Base-by-base conservation (phyloP, 2,113 vertebrate genomes). In the Gopherus evgoodei region DNA sequence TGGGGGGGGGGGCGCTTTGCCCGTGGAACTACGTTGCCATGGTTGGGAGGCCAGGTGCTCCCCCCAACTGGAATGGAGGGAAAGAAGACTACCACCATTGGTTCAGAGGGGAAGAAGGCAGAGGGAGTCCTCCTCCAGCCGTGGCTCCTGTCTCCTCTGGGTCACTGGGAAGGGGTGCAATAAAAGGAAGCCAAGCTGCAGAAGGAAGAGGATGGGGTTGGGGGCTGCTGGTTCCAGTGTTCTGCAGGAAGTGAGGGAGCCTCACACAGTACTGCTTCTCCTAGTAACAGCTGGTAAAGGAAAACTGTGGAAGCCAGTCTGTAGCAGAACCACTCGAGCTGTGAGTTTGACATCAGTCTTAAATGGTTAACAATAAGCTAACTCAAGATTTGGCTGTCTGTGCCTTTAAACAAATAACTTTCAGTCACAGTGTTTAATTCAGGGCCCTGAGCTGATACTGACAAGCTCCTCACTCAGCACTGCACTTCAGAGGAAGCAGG, bases 1-100 rank as follows among this genome's bases (percentile, higher is more conserved):
- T 8, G 16, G 6, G 11, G 44, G 21, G 21, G 27, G 7, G 2
- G 2, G 1, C 27, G 47, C 56, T 31, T 13, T 53, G 9, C n/a
- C 50, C 27, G 5, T 31, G 25, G 24, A 11, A 44, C 8, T 76
- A 31, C 6, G 19, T 80, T 80, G 25, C 42, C 31, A n/a, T 31
- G 25, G 16, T 6, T 49, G 13, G 31, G 8, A 57, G 53, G 31
- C 31, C 42, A 87, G 31, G 4, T 16, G 47, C 54, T 2, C 38
- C 12, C 31, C 16, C 29, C 22, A 50, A 44, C 31, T 59, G 14
- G 24, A 62, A 50, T 44, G 44, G 44, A 35, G 11, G 9, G 47
- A 13, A 49, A 31, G 47, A 59, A 3, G 25, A n/a, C n/a, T 59
- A 35, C 22, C 57, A n/a, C 31, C 25, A 14, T 49, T 57, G n/a